Base-by-base conservation (phyloP, 2,797 vertebrate species). In the Chrysocyon brachyurus region DNA sequence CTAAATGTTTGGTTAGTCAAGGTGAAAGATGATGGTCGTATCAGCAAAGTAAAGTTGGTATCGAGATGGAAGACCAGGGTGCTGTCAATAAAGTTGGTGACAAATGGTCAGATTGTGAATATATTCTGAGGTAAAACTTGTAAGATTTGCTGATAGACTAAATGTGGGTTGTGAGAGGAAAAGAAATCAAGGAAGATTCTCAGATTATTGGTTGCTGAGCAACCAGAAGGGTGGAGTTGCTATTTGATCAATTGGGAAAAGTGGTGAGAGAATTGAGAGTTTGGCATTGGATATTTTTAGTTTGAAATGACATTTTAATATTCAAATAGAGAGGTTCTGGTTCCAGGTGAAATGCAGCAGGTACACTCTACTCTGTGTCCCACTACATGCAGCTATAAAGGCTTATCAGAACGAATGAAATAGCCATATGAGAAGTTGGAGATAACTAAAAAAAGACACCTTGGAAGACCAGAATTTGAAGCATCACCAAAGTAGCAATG, bases 1-100 rank as follows among this genome's bases (percentile, higher is more conserved):
- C 91, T 92, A 89, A 91, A 63, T 90, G 66, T 61, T 73, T 68
- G 19, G 6, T 63, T 93, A 83, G 56, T 93, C 26, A 68, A 82
- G 31, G 83, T 46, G 22, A 40, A 61, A 56, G 54, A 33, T 64
- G 28, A 10, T 78, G 5, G 21, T 83, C 59, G 49, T 89, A 21
- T 75, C 75, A 49, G 5, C 59, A 49, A 68, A 83, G 26, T 40
- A 40, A 72, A 72, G 21, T 68, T 85, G 52, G 12, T 64, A 64
- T n/a, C 26, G 49, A 66, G 36, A 56, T 77, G 52, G 66, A 83
- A 85, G 57, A 87, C 57, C 3, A 28, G 22, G 40, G 12, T 86
- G 22, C 8, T 33, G 4, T 54, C n/a, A 31, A 15, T 57, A 91
- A 75, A 36, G 31, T 66, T 87, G 54, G 73, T 94, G 31, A 73